Evolutionary conservation across 1,140 invertebrate genomes (phyloP).

Genomic region (Leptinotarsa lineolata): DNA sequence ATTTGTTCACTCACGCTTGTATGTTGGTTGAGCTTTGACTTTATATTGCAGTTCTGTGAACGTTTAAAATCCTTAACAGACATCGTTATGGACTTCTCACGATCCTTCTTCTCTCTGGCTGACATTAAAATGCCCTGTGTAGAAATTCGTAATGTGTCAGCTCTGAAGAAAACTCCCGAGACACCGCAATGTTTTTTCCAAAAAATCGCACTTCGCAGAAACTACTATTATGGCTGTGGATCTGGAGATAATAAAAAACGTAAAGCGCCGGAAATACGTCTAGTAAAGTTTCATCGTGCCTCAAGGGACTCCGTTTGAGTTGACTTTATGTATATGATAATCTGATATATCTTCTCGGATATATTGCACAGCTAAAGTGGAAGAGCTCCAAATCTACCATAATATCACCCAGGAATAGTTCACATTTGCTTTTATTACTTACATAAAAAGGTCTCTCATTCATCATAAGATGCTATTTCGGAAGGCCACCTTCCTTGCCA

Average conservation of each 20-base stretch:
- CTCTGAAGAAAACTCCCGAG: neutral
- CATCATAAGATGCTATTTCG: slow-evolving; percentile 1
- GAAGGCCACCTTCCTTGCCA: neutral
- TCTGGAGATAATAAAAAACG: slow-evolving; percentile 22
- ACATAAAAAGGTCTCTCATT: slow-evolving; percentile 6
- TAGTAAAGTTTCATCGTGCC: slow-evolving; percentile 20
- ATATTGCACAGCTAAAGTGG: slow-evolving; percentile 15
- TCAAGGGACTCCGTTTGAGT: slow-evolving; percentile 16
- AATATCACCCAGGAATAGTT: neutral
- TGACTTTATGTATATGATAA: slow-evolving; percentile 24
- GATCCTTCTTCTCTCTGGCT: too few relatives aligned
- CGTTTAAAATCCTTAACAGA: too few relatives aligned
- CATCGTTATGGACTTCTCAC: too few relatives aligned
- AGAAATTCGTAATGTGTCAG: neutral
- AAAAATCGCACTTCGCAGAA: slow-evolving; percentile 2
- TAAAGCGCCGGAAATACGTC: slow-evolving; percentile 19
- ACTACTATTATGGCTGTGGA: slow-evolving; percentile 3
- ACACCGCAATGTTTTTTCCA: neutral
- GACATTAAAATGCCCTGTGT: neutral
- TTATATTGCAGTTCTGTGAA: too few relatives aligned
- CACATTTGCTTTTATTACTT: slow-evolving; percentile 8
- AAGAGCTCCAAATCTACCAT: slow-evolving; percentile 9
- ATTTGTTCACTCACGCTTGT: too few relatives aligned
- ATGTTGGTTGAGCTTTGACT: too few relatives aligned
- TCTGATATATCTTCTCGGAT: slow-evolving; percentile 18